Evolutionary conservation across 2,888 invertebrate species (phyloP).

Genomic region (Torymus texanus): DNA sequence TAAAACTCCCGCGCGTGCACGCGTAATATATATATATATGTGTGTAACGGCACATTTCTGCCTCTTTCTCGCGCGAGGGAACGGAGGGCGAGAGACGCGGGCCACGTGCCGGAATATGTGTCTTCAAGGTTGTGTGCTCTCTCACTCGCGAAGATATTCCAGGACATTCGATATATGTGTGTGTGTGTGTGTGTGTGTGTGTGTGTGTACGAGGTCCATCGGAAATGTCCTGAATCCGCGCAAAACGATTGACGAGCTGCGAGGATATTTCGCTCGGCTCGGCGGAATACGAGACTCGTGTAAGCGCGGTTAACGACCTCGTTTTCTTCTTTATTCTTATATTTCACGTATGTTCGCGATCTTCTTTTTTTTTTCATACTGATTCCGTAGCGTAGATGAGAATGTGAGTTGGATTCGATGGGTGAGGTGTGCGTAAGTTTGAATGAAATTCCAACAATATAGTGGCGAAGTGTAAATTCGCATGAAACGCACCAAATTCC

Average conservation of each 20-base stretch:
- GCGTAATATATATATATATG: slow-evolving; percentile 22
- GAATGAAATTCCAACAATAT: too few species aligned
- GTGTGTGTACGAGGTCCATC: slow-evolving; percentile 12
- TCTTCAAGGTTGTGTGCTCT: slow-evolving; percentile 36
- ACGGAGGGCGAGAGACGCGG: slow-evolving; percentile 8
- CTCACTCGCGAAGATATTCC: slow-evolving; percentile 42
- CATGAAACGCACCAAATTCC: neutral
- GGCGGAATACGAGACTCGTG: slow-evolving; percentile 13
- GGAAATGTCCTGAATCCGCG: slow-evolving; percentile 50
- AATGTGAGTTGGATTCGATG: too few species aligned
- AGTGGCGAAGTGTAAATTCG: too few species aligned
- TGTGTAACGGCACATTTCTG: slow-evolving; percentile 55
- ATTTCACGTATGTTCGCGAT: too few species aligned
- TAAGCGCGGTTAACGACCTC: slow-evolving; percentile 46
- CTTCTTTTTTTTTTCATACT: slow-evolving; percentile 7
- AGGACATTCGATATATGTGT: slow-evolving; percentile 2
- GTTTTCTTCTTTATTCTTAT: slow-evolving; percentile 14
- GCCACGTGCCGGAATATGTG: slow-evolving; percentile 46
- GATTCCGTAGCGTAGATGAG: neutral
- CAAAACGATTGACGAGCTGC: slow-evolving; percentile 29
- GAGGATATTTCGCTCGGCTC: slow-evolving; percentile 13
- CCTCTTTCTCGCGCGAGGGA: slow-evolving; percentile 4
- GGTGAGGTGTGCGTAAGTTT: too few species aligned
- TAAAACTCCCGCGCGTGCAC: neutral
- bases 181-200: neutral